phyloP scores from a whole-genome alignment of 2,113 vertebrate species.

The Cepphus grylle region DNA sequence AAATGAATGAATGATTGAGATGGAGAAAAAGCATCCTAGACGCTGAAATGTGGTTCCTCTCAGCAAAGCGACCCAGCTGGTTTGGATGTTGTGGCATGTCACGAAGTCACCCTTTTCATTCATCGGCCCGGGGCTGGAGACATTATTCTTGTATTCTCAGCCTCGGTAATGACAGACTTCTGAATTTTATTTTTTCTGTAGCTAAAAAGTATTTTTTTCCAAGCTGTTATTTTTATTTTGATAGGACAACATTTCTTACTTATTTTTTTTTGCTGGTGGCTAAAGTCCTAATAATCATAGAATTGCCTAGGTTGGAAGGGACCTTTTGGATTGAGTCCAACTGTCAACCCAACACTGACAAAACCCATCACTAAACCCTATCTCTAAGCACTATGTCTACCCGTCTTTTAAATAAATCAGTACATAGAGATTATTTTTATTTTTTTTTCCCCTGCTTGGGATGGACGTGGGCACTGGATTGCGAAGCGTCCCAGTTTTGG shows the following conservation, averaged over 20 bases:
- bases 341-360: too few relatives aligned
- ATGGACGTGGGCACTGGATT: rapidly evolving
- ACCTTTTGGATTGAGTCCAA: too few relatives aligned
- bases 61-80: not conserved
- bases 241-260: not conserved
- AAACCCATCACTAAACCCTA: too few relatives aligned
- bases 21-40: not conserved
- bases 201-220: not conserved
- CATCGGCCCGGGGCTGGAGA: not conserved
- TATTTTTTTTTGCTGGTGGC: not conserved
- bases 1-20: not conserved
- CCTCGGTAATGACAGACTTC: not conserved
- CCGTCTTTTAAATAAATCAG: too few relatives aligned
- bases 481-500: not conserved
- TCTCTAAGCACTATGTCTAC: too few relatives aligned
- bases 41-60: not conserved
- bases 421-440: too few relatives aligned
- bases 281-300: not conserved
- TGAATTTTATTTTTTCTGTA: not conserved
- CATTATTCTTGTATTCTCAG: not conserved
- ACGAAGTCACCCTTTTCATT: not conserved
- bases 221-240: not conserved
- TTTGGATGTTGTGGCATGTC: not conserved
- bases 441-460: not conserved
- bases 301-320: too few relatives aligned